Conservation (phyloP, 2,113 vertebrate genomes). For the Vanacampus margaritifer region DNA sequence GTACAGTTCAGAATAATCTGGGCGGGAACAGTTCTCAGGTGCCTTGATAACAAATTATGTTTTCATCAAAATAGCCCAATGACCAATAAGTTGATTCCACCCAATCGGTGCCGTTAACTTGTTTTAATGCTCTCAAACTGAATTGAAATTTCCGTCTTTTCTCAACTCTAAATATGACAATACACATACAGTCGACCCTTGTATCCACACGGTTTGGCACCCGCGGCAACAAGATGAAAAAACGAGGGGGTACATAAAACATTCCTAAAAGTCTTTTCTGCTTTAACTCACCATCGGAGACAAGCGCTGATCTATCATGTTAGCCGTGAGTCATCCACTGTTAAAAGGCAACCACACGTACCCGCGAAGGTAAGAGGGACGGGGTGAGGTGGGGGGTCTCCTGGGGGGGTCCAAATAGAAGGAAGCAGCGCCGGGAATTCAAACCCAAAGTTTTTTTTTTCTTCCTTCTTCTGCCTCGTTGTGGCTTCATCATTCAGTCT, state of each 20-base stretch:
- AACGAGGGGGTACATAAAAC: conserved; percentile 31
- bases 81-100: no score
- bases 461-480: conserved; percentile 42
- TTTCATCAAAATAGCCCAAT: no score
- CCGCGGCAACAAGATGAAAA: conserved; percentile 27
- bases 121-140: no score
- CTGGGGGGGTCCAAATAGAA: conserved; percentile 13
- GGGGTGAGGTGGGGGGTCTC: conserved; percentile 15
- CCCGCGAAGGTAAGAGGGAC: conserved; percentile 35
- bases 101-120: no score
- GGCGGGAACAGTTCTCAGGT: no score
- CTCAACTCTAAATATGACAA: no score
- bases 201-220: no score
- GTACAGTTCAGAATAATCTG: background rate
- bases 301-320: conserved; percentile 45
- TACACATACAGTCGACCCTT: no score
- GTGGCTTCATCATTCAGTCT: conserved; percentile 78
- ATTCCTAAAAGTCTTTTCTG: conserved; percentile 31
- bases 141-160: no score
- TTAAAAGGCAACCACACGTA: conserved; percentile 63
- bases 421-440: conserved; percentile 70
- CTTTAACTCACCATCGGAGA: conserved; percentile 8
- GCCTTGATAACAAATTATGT: no score
- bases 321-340: conserved; percentile 53
- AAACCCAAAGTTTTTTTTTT: conserved; percentile 75